These are phyloP conservation scores for Daphoenositta chrysoptera DNA, from an alignment of 2,113 vertebrate genomes.

Conservation along the genomic window DNA sequence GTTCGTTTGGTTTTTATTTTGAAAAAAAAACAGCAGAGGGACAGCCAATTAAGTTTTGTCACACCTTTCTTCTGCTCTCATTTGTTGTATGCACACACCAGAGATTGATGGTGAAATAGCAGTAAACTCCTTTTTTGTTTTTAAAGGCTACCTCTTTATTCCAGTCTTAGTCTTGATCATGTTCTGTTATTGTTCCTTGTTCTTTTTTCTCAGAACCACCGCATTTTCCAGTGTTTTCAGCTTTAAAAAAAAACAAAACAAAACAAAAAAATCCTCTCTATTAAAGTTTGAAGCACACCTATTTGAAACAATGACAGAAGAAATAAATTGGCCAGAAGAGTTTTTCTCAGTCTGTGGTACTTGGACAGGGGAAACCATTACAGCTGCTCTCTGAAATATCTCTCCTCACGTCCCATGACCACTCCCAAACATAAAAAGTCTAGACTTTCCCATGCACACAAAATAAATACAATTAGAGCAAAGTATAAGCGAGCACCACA, in stretches of 20 bases:
- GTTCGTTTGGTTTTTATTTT: fast-evolving
- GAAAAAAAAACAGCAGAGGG: neutral
- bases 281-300: neutral
- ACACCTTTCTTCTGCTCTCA: neutral
- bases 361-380: fast-evolving
- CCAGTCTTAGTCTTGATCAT: neutral
- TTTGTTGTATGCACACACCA: neutral
- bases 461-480: neutral
- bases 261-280: neutral
- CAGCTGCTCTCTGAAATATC: neutral
- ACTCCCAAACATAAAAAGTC: neutral
- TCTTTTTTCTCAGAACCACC: neutral
- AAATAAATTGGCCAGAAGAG: neutral
- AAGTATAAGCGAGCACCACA: neutral
- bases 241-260: neutral
- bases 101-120: neutral
- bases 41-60: neutral
- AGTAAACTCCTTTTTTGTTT: neutral
- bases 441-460: neutral
- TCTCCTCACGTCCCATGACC: neutral
- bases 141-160: neutral
- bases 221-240: neutral
- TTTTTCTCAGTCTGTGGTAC: neutral
- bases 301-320: neutral
- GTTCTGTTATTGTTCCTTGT: neutral